Evolutionary conservation across 2,113 vertebrate genomes (phyloP).

Genomic region (Rhynchopsitta pachyrhyncha): DNA sequence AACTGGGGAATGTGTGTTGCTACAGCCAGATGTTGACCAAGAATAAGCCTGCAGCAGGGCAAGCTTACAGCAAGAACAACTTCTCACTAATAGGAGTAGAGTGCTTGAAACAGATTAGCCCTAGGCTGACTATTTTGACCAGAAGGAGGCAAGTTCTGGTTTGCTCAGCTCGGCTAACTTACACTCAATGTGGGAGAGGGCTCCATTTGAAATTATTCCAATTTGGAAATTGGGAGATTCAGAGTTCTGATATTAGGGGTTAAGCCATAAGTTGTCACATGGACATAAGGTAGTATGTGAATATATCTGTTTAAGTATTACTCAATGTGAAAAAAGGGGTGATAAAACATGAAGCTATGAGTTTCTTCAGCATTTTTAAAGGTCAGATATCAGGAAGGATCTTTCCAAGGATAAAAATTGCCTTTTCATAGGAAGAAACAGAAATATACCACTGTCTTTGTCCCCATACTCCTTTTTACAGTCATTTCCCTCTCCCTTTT

Average conservation of each 20-base stretch:
- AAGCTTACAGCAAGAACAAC: not conserved
- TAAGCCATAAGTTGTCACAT: not conserved
- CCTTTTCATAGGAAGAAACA: not conserved
- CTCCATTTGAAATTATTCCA: not conserved
- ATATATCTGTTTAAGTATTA: not conserved
- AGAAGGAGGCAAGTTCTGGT: not conserved
- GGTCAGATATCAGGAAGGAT: not conserved
- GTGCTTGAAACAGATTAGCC: not conserved
- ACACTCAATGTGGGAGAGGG: fast-evolving
- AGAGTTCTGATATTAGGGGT: not conserved
- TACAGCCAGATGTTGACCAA: not conserved
- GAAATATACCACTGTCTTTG: not conserved
- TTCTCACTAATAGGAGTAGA: not conserved
- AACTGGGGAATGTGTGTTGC: not conserved
- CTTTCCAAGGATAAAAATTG: not conserved
- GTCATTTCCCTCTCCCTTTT: not conserved
- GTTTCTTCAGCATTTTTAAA: not conserved
- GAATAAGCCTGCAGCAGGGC: not conserved
- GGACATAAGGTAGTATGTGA: not conserved
- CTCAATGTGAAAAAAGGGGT: not conserved
- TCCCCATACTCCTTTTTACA: not conserved
- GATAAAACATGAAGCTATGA: not conserved
- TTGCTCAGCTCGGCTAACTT: not conserved
- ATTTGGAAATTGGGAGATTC: not conserved
- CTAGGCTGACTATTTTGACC: not conserved